Conservation (phyloP, 2,797 vertebrate species). For the Uromys caudimaculatus region DNA sequence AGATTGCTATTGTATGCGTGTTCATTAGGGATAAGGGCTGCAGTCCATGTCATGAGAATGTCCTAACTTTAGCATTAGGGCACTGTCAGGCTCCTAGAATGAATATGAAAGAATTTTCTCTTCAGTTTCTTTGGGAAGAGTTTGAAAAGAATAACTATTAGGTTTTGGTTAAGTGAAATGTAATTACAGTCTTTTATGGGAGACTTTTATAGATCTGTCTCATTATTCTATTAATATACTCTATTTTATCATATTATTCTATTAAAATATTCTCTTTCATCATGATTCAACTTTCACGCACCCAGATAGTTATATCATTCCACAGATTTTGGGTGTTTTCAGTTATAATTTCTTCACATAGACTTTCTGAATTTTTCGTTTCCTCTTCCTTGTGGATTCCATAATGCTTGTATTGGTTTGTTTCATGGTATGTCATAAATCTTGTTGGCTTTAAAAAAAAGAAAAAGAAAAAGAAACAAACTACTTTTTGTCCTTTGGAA, state of each 20-base stretch:
- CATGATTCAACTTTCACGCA: background rate
- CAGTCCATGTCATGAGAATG: background rate
- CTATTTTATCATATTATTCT: conserved; percentile 3
- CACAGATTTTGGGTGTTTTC: background rate
- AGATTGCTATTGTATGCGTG: background rate
- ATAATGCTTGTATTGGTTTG: background rate
- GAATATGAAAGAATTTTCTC: background rate
- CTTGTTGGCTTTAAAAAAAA: background rate
- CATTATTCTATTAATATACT: background rate
- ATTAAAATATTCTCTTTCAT: conserved; percentile 14
- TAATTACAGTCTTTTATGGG: background rate
- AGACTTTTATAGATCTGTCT: background rate
- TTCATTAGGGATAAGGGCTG: background rate
- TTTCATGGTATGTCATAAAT: background rate
- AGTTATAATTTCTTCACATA: background rate
- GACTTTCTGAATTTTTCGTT: background rate
- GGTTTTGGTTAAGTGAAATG: background rate
- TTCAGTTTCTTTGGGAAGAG: background rate
- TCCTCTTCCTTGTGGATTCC: background rate
- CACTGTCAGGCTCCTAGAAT: background rate
- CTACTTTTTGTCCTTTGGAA: background rate
- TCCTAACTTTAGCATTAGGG: background rate
- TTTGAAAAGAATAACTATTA: background rate
- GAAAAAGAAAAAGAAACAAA: background rate
- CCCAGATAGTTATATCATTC: background rate